A percentile compares a stretch with the other conserved stretches of the same genome.
Conservation (phyloP, 1,140 invertebrate species). For the Drosophila lacertosa region DNA sequence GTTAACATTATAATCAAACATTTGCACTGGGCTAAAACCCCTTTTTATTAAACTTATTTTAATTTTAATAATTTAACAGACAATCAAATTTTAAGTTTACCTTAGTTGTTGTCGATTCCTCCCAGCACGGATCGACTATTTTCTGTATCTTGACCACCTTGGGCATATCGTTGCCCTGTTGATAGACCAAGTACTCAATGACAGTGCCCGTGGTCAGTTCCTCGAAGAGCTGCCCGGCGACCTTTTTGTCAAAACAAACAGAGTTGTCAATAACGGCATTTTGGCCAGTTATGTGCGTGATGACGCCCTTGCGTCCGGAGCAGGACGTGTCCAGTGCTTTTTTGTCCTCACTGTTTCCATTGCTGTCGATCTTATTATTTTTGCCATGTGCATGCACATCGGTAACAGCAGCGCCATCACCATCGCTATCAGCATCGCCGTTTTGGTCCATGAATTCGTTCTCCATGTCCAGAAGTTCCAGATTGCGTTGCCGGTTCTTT, state of each 20-base stretch:
- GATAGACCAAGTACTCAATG: conserved; percentile 57
- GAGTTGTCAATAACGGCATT: conserved; percentile 49
- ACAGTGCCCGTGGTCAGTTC: conserved; percentile 51
- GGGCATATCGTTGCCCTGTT: conserved; percentile 2
- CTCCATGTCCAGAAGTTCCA: conserved; percentile 65
- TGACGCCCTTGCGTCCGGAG: conserved; percentile 40
- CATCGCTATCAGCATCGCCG: too few species aligned
- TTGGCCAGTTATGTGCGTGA: conserved; percentile 46
- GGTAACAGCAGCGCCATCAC: background rate
- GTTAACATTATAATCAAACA: background rate
- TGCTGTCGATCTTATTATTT: background rate
- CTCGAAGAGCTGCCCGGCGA: conserved; percentile 17
- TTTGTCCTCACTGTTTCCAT: background rate
- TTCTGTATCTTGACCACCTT: conserved; percentile 56
- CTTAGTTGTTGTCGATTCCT: conserved; percentile 8
- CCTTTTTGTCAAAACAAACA: conserved; percentile 42
- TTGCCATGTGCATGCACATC: too few species aligned
- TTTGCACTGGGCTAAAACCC: too few species aligned
- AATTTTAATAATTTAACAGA: too few species aligned
- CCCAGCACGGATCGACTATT: conserved; percentile 58
- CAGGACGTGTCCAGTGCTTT: background rate
- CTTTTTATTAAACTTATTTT: too few species aligned
- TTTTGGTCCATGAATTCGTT: conserved; percentile 62
- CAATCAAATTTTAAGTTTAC: background rate
- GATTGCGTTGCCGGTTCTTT: conserved; percentile 2